Evolutionary conservation across 2,113 vertebrate genomes (phyloP).

Genomic region (Galbula dea): DNA sequence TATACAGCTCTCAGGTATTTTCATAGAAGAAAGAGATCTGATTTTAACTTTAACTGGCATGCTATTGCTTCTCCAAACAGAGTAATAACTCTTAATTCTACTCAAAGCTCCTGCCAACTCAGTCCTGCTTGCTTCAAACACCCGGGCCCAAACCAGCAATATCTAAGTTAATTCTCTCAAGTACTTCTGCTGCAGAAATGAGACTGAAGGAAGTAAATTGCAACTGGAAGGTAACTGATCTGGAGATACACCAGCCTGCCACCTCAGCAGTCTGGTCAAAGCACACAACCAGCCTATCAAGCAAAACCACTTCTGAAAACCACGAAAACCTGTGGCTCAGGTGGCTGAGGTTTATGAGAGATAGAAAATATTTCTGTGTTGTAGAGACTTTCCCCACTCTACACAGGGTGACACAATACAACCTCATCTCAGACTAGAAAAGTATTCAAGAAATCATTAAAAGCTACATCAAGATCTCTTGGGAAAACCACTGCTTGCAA

Average conservation of each 20-base stretch:
- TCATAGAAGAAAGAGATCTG: not conserved
- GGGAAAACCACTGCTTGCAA: slow-evolving; percentile 6
- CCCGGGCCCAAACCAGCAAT: not conserved
- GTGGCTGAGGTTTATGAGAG: not conserved
- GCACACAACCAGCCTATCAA: not conserved
- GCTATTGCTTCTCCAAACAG: not conserved
- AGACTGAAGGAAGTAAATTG: rapidly evolving
- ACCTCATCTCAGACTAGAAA: not conserved
- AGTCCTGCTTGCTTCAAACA: not conserved
- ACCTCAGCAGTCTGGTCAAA: not conserved
- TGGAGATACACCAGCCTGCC: not conserved
- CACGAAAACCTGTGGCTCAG: rapidly evolving
- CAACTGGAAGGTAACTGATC: not conserved
- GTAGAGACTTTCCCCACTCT: not conserved
- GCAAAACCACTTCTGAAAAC: not conserved
- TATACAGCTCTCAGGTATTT: not conserved
- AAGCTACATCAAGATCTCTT: not conserved
- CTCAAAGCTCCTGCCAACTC: not conserved
- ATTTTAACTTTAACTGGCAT: not conserved
- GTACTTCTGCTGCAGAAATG: not conserved
- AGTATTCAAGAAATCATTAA: not conserved
- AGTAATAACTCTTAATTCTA: not conserved
- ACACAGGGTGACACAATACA: not conserved
- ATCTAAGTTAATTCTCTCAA: not conserved
- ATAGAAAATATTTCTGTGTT: not conserved